These are phyloP conservation scores for Lepidotrigona ventralis DNA, from an alignment of 1,140 invertebrate genomes.

Conservation along the genomic window DNA sequence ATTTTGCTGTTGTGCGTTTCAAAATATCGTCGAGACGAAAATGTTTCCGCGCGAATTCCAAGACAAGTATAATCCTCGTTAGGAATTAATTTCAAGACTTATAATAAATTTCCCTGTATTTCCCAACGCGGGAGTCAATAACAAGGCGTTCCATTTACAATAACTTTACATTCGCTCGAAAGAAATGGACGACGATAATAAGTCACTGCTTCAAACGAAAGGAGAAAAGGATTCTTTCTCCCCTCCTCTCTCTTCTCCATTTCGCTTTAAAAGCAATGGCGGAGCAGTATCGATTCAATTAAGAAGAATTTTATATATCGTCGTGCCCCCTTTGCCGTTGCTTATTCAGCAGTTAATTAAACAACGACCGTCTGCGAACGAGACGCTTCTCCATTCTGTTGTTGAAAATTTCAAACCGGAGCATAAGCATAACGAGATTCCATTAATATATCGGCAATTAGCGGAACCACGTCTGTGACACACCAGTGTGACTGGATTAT, in stretches of 20 bases:
- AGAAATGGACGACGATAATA: neutral
- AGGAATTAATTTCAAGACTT: neutral
- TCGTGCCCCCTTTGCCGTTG: neutral
- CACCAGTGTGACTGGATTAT: too few relatives aligned
- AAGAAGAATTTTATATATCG: neutral
- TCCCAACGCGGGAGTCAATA: neutral
- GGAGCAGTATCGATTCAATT: neutral
- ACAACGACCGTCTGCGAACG: neutral
- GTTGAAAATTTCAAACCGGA: neutral
- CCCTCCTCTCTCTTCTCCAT: too few relatives aligned
- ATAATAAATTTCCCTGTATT: neutral
- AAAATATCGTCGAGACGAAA: neutral
- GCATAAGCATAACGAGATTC: neutral
- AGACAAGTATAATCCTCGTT: neutral
- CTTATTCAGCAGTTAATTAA: slow-evolving; percentile 14
- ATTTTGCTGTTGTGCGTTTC: neutral
- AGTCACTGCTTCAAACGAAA: neutral
- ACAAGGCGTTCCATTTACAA: neutral
- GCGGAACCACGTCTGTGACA: neutral
- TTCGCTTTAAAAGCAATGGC: neutral
- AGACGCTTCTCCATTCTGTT: neutral
- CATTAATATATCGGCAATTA: neutral
- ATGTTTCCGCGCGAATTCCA: neutral
- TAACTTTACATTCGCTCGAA: neutral
- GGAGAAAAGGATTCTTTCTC: neutral